Evolutionary conservation across 1,140 invertebrate genomes (phyloP).

Genomic region (Tetraneura akinire): DNA sequence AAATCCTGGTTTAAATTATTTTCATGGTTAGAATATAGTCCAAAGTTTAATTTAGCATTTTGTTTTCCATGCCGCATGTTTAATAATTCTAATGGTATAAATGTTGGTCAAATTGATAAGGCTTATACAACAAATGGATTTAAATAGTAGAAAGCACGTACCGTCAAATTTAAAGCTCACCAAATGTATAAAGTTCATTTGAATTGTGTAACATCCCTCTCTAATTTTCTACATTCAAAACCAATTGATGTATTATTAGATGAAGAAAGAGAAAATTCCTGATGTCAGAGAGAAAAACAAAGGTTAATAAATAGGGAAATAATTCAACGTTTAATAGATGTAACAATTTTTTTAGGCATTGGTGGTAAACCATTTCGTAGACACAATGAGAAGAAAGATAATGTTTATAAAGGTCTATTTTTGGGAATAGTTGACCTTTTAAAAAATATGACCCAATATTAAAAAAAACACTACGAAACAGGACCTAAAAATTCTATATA

Average conservation of each 20-base stretch:
- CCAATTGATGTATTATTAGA: not conserved
- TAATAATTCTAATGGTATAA: not conserved
- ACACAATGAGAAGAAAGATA: not conserved
- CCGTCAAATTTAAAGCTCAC: not conserved
- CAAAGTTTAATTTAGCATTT: not conserved
- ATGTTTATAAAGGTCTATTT: constrained; percentile 5
- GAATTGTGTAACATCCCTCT: not conserved
- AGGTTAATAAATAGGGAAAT: not conserved
- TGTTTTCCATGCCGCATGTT: constrained; percentile 7
- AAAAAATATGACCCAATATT: not conserved
- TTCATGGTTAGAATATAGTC: not conserved
- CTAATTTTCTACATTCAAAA: not conserved
- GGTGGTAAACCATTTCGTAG: not conserved
- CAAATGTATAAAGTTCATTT: not conserved
- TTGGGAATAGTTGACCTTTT: not conserved
- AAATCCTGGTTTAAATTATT: not conserved
- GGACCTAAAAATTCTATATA: constrained; percentile 15
- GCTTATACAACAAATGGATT: not conserved
- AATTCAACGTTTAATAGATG: constrained; percentile 6
- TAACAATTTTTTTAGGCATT: not conserved
- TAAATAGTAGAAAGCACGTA: not conserved
- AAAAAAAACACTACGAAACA: not conserved
- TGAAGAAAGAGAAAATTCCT: not conserved
- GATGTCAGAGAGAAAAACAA: not conserved
- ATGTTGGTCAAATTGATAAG: not conserved